These are phyloP conservation scores for Popillia japonica DNA, from an alignment of 1,140 invertebrate species.

Conservation along the genomic window DNA sequence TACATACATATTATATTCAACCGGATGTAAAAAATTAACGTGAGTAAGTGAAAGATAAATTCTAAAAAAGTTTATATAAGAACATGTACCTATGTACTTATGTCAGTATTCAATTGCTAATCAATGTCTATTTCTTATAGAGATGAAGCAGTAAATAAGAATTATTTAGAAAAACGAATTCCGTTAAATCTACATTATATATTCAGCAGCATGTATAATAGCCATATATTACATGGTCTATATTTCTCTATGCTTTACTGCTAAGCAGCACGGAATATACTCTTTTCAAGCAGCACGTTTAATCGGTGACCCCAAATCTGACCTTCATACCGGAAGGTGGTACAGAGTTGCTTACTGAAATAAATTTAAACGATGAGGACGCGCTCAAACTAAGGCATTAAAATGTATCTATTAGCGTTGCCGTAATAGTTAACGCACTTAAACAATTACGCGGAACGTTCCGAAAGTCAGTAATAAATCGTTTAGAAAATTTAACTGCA, in stretches of 20 bases:
- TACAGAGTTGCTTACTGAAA: not conserved
- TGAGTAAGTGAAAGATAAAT: too few relatives aligned
- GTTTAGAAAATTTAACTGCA: not conserved
- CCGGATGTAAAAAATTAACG: too few relatives aligned
- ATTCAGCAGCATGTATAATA: not conserved
- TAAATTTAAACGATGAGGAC: conserved; percentile 22
- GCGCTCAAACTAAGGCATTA: not conserved
- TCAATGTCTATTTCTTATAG: not conserved
- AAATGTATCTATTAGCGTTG: not conserved
- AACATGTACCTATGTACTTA: too few relatives aligned
- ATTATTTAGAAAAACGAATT: not conserved
- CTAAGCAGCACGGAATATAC: not conserved
- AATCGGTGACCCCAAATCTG: conserved; percentile 20
- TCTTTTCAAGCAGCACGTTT: conserved; percentile 23
- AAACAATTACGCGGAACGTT: conserved; percentile 25
- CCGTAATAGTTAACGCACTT: conserved; percentile 7
- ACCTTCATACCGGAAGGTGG: conserved; percentile 28
- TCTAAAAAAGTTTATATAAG: too few relatives aligned
- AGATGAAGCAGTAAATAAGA: conserved; percentile 10
- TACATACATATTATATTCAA: too few relatives aligned
- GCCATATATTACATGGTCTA: not conserved
- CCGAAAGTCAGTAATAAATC: not conserved
- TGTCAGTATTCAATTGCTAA: conserved; percentile 3
- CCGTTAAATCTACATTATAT: not conserved
- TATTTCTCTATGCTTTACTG: not conserved